Base-by-base conservation (phyloP, 2,797 vertebrate species). In the Lepidocolaptes lacrymiger region DNA sequence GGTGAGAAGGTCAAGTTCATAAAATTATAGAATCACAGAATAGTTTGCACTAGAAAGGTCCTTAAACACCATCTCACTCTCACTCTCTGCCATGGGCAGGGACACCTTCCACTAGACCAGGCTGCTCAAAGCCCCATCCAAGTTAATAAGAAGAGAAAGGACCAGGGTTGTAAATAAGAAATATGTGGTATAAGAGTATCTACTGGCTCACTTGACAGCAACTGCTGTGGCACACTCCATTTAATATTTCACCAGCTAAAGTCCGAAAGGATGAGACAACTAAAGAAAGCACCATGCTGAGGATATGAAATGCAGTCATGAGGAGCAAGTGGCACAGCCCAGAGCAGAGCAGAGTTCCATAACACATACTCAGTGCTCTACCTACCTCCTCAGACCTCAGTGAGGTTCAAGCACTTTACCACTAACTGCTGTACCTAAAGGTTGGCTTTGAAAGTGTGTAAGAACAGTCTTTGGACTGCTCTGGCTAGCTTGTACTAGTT, bases 261-360 rank as follows among this genome's bases (percentile, higher is more conserved):
- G 46, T 20, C n/a, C 41, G 15, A 32, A 79, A 62, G 8, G 3
- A 4, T 5, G 30, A 71, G 32, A 68, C n/a, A 85, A 10, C 16
- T 23, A 17, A 6, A 8, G 43, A 66, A 91, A 69, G 14, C 0
- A 0, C 14, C 2, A 2, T 37, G 11, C 7, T 12, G 7, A 41
- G 20, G 44, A 36, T 28, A 10, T 7, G n/a, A 69, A n/a, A 63
- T 73, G 32, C 44, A 67, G 74, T 49, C 59, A 39, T 0, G 0
- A 26, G 56, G 44, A 82, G 37, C 54, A 55, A 86, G 51, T 3
- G 32, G 48, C 23, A 71, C 28, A 82, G 36, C 48, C 44, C 48
- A 79, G 44, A 85, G 68, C 14, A 59, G 24, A 49, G n/a, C 20
- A 80, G 48, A 36, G 10, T 30, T 76, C 49, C 9, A 8, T 34